phyloP scores from a whole-genome alignment of 2,888 invertebrate genomes.

The Acronicta alni region DNA sequence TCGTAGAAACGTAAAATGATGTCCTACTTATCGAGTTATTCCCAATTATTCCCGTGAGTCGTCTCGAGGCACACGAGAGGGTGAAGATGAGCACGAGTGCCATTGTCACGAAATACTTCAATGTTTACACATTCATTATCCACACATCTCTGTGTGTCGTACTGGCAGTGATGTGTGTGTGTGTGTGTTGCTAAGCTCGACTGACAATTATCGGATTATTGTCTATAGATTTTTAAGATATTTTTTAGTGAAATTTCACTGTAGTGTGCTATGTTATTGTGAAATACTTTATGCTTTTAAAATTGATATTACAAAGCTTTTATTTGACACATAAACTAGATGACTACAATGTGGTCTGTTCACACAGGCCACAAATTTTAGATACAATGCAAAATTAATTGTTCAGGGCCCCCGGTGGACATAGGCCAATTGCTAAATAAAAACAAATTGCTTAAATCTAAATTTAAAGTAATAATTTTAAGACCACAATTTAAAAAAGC shows the following conservation, averaged over 20 bases:
- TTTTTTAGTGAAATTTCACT: no score
- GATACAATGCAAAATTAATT: no score
- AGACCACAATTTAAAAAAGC: constrained; percentile 25
- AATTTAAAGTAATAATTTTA: constrained; percentile 19
- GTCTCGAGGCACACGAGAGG: constrained; percentile 18
- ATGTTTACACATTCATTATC: constrained; percentile 32
- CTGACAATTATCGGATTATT: neutral
- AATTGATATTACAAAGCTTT: no score
- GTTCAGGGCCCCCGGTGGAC: no score
- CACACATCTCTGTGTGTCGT: constrained; percentile 10
- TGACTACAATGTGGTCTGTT: no score
- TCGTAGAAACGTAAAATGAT: constrained; percentile 16
- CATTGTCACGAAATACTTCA: constrained; percentile 32
- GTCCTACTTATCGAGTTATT: constrained; percentile 31
- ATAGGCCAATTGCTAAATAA: no score
- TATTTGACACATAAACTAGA: no score
- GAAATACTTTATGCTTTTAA: no score
- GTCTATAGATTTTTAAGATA: no score
- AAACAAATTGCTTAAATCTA: no score
- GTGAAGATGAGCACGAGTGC: constrained; percentile 29
- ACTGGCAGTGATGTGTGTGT: neutral
- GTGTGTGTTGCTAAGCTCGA: constrained; percentile 1
- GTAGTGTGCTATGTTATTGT: neutral
- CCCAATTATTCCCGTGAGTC: constrained; percentile 30
- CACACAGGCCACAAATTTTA: no score